phyloP scores from a whole-genome alignment of 2,888 invertebrate genomes.

The Tenthredo mesomela region DNA sequence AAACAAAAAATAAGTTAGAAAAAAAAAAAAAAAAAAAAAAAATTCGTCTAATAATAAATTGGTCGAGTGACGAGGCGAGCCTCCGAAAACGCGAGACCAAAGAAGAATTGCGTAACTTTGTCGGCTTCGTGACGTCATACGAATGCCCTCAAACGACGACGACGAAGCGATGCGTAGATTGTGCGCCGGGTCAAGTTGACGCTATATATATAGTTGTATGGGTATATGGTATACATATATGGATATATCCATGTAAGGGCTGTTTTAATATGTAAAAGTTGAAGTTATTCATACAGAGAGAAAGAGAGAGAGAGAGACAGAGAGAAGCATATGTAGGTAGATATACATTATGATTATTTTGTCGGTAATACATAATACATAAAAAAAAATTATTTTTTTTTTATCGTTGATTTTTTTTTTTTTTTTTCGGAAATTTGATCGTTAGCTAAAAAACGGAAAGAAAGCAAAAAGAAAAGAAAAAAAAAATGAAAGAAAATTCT shows the following conservation, averaged over 20 bases:
- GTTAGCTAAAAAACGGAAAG: not conserved
- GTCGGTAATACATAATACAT: not conserved
- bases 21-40: no score
- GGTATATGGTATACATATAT: not conserved
- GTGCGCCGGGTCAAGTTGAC: conserved; percentile 43
- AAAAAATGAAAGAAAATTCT: no score
- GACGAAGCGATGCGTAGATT: conserved; percentile 38
- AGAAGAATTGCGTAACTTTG: conserved; percentile 33
- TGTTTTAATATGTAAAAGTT: not conserved
- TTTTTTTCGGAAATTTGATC: not conserved
- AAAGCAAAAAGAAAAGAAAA: not conserved
- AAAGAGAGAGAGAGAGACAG: no score
- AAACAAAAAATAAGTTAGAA: no score
- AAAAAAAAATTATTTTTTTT: not conserved
- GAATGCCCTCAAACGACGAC: conserved; percentile 10
- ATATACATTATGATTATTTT: not conserved
- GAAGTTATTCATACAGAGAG: not conserved
- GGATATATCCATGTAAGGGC: not conserved
- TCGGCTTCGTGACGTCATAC: conserved; percentile 39
- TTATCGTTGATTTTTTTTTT: not conserved
- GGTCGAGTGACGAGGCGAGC: conserved; percentile 26
- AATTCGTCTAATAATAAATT: not conserved
- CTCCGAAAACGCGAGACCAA: not conserved
- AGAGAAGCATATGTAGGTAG: not conserved
- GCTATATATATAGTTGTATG: not conserved